phyloP scores from a whole-genome alignment of 2,888 invertebrate genomes.

The Trachelus stipa region DNA sequence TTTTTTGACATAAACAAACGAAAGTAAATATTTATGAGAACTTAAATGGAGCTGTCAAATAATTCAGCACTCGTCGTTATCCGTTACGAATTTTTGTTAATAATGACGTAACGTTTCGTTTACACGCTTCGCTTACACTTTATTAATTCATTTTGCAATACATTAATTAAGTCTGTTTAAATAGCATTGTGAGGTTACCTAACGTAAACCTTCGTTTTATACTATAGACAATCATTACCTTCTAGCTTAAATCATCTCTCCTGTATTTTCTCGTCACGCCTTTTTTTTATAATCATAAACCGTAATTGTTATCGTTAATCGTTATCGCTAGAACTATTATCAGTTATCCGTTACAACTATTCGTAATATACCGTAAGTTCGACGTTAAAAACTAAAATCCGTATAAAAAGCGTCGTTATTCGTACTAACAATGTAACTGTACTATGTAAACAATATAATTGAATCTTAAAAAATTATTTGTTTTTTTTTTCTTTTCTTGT shows the following conservation, averaged over 20 bases:
- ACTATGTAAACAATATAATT: slow-evolving; percentile 59
- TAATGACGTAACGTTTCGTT: slow-evolving; percentile 38
- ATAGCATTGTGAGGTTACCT: slow-evolving; percentile 63
- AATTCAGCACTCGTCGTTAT: background rate
- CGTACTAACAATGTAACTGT: slow-evolving; percentile 59
- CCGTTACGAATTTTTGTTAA: background rate
- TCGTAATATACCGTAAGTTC: slow-evolving; percentile 56
- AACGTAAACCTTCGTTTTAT: slow-evolving; percentile 60
- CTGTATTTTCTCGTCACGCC: slow-evolving; percentile 20
- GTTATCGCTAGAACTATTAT: slow-evolving; percentile 46
- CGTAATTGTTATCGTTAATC: slow-evolving; percentile 45
- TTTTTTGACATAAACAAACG: slow-evolving; percentile 3
- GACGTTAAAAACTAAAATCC: slow-evolving; percentile 65
- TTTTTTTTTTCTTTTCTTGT: slow-evolving; percentile 29
- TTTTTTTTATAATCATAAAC: slow-evolving; percentile 27
- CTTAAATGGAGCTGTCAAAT: background rate
- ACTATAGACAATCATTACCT: slow-evolving; percentile 62
- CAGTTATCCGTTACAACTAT: slow-evolving; percentile 53
- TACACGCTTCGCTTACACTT: slow-evolving; percentile 65
- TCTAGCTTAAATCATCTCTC: slow-evolving; percentile 44
- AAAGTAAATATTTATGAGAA: background rate
- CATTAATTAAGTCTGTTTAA: slow-evolving; percentile 67
- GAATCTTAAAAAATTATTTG: slow-evolving; percentile 60
- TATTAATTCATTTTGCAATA: slow-evolving; percentile 66
- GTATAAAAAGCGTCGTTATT: slow-evolving; percentile 66